Percentiles rank a stretch among this genome's conserved stretches.
These are phyloP conservation scores for Neoitamus cyanurus DNA, from an alignment of 2,888 invertebrate species.

Conservation along the genomic window DNA sequence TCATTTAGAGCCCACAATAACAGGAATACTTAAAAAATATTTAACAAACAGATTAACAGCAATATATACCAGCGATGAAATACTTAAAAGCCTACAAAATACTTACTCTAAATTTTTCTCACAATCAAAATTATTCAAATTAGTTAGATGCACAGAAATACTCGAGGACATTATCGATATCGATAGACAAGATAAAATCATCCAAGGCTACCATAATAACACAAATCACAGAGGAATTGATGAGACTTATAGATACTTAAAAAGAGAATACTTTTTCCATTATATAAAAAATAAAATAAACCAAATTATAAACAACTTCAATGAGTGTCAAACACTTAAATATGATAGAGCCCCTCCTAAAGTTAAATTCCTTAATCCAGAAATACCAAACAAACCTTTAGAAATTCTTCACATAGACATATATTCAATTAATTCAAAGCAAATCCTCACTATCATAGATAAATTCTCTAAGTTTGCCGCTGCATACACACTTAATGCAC, in stretches of 20 bases:
- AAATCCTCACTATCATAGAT: not conserved
- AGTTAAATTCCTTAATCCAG: not conserved
- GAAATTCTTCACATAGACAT: not conserved
- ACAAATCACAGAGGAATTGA: not conserved
- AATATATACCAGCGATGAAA: constrained; percentile 47
- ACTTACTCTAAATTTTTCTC: not conserved
- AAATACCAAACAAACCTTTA: not conserved
- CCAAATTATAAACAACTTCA: not conserved
- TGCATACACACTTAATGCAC: not conserved
- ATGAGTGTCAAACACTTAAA: not conserved
- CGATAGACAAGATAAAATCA: not conserved
- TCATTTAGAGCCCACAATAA: not conserved
- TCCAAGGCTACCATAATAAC: not conserved
- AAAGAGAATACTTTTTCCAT: not conserved
- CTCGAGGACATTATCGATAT: not conserved
- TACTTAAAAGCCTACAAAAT: constrained; percentile 47
- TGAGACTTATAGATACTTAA: not conserved
- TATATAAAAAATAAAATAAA: constrained; percentile 45
- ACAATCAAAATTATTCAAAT: not conserved
- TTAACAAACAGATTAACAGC: constrained; percentile 49
- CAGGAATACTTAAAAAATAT: constrained; percentile 49
- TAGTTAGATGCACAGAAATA: constrained; percentile 24
- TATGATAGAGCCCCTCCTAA: not conserved
- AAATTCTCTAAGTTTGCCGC: constrained; percentile 11
- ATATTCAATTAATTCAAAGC: not conserved